Percentiles rank a stretch among this genome's conserved stretches.
Conservation (phyloP, 2,797 vertebrate genomes). For the Anguilla anguilla region DNA sequence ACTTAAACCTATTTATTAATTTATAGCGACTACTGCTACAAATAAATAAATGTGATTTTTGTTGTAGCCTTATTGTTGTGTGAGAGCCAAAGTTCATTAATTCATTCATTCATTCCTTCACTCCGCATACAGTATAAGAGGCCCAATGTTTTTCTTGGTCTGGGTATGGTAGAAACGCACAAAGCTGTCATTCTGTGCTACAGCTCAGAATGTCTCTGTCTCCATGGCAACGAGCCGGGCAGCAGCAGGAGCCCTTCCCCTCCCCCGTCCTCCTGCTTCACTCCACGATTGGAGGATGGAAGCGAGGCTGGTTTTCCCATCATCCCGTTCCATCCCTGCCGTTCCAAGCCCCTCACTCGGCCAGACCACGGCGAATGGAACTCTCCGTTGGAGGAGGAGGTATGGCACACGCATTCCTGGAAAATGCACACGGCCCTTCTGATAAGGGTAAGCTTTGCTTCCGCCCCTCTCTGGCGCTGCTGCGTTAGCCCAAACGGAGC, state of each 20-base stretch:
- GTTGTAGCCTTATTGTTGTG: too few relatives aligned
- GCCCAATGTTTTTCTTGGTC: neutral
- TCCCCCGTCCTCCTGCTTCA: constrained; percentile 19
- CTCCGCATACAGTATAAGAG: constrained; percentile 1
- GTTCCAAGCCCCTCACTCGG: neutral
- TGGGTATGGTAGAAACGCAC: neutral
- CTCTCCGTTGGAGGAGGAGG: constrained; percentile 41
- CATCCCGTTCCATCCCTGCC: constrained; percentile 50
- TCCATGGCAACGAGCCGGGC: constrained; percentile 44
- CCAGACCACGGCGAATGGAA: constrained; percentile 26
- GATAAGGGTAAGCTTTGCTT: constrained; percentile 55
- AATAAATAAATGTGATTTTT: too few relatives aligned
- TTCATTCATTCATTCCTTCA: neutral
- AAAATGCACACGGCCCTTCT: constrained; percentile 34
- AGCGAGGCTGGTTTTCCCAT: constrained; percentile 50
- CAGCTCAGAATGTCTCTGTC: constrained; percentile 46
- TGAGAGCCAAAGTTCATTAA: neutral
- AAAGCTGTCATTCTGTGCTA: constrained; percentile 27
- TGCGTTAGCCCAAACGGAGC: neutral
- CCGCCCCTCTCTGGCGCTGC: neutral
- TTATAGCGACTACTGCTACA: too few relatives aligned
- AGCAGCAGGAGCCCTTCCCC: constrained; percentile 21
- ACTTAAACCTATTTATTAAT: too few relatives aligned
- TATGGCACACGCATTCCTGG: constrained; percentile 46
- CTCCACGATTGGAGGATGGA: constrained; percentile 28